Base-by-base conservation (phyloP, 2,113 vertebrate genomes). In the Tachycineta bicolor region DNA sequence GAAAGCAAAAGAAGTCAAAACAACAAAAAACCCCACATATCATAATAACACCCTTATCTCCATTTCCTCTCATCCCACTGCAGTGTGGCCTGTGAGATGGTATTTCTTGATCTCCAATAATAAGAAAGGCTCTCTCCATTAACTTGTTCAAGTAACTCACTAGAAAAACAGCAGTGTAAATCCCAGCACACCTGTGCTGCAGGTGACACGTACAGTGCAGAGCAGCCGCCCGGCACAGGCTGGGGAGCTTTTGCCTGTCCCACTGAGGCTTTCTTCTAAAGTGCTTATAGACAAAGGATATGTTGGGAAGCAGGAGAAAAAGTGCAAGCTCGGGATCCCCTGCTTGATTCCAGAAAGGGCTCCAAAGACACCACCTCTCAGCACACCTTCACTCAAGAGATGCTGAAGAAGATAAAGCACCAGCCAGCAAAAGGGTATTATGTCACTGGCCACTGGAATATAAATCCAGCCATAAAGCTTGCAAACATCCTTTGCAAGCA, bases 401-500 rank as follows among this genome's bases (percentile, higher is more conserved):
- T 65, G 14, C 56, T 2, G 0, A 73, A 46, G 60, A 64, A 83
- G 70, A 80, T n/a, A 83, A 83, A 88, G 67, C 46, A 28, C 9
- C 46, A 67, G 63, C 29, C 22, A 93, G 75, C 75, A 90, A 91
- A 91, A 49, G 52, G 56, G 26, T 56, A 70, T 47, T 83, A 43
- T 90, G 68, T 63, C 82, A 46, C 62, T 3, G 4, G 43, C 33
- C 70, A 24, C 79, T 37, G 85, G 50, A 90, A 95, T 5, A 94
- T 2, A 95, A 95, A 92, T 37, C 64, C 62, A 65, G 41, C 76
- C 4, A 7, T 24, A 81, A 64, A 87, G 86, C 59, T 60, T 47
- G 29, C 85, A 86, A 63, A 17, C 43, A 90, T 10, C 76, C 78
- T 94, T 62, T 78, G 56, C 83, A 89, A 89, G 83, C 56, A 60